These are phyloP conservation scores for Pogonus chalceus DNA, from an alignment of 1,140 invertebrate genomes.

Conservation along the genomic window DNA sequence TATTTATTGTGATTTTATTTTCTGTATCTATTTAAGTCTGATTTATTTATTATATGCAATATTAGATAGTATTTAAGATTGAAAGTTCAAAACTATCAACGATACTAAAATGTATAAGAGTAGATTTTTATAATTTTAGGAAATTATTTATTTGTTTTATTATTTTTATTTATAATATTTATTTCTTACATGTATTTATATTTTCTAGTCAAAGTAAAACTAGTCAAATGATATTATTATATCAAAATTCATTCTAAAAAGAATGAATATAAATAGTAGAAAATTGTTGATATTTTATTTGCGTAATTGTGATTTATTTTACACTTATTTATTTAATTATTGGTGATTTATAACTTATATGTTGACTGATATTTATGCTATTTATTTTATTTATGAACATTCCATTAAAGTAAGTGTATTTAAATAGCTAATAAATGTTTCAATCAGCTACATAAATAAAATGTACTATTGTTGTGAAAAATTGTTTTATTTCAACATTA, in stretches of 20 bases:
- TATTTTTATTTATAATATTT: constrained; percentile 17
- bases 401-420: not conserved
- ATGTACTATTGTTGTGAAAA: constrained; percentile 7
- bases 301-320: not conserved
- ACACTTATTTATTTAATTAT: constrained; percentile 2
- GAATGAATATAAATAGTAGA: not conserved
- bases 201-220: constrained; percentile 20
- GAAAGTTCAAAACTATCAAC: constrained; percentile 5
- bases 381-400: too few relatives aligned
- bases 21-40: not conserved
- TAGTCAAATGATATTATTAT: not conserved
- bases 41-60: constrained; percentile 7
- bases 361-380: not conserved
- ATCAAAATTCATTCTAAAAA: too few relatives aligned
- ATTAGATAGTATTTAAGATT: not conserved
- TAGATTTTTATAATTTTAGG: not conserved
- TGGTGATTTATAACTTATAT: not conserved
- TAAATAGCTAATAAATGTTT: not conserved
- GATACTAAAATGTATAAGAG: not conserved
- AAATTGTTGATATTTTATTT: constrained; percentile 4
- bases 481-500: not conserved
- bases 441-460: constrained; percentile 4
- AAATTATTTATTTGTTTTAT: constrained; percentile 1
- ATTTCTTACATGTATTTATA: constrained; percentile 7
- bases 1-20: not conserved